Evolutionary conservation across 2,797 vertebrate genomes (phyloP), one percentile per base, ranked within the genome.

Genomic region (Serranus cabrilla): DNA sequence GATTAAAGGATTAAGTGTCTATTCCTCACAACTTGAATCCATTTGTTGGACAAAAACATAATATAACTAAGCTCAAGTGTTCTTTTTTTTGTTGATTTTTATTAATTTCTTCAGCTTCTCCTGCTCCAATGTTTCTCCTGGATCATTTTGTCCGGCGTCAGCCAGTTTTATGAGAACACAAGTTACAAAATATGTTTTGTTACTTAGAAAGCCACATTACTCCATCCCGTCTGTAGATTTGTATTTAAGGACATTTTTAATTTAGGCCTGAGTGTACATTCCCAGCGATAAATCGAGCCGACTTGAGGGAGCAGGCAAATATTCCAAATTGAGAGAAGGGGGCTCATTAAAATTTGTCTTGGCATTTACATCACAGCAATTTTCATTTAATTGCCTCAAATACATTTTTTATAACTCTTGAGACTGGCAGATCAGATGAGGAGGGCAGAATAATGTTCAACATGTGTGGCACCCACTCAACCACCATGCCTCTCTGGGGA

Each of bases 381-480:
- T 94, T 78, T 84, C 80, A 87, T 93, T 93, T 92, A 94, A 95
- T 93, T 91, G 89, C 89, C 84, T 85, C 65, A 69, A 91, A 95
- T 93, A 89, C 87, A 91, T 92, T 94, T 94, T 93, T 91, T 89
- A 83, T 92, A 90, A 85, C 91, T 90, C 76, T 81, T 93, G 80
- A 80, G 84, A 81, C 84, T 93, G 92, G 88, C 91, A 92, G 82
- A 91, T 89, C 83, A 88, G 86, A 90, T 85, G 91, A 81, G 88
- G 84, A 88, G 89, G 87, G 85, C 82, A 82, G 79, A 89, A 75
- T 94, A 94, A 93, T 93, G 77, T 77, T 89, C 91, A 91, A 89
- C 94, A 95, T 94, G 90, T 95, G 94, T 94, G 93, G 93, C 92
- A 91, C 88, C 89, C 85, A 77, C 85, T 90, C 88, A 89, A 86